Conservation (phyloP, 2,797 vertebrate genomes). For the Pseudomugil tenellus region DNA sequence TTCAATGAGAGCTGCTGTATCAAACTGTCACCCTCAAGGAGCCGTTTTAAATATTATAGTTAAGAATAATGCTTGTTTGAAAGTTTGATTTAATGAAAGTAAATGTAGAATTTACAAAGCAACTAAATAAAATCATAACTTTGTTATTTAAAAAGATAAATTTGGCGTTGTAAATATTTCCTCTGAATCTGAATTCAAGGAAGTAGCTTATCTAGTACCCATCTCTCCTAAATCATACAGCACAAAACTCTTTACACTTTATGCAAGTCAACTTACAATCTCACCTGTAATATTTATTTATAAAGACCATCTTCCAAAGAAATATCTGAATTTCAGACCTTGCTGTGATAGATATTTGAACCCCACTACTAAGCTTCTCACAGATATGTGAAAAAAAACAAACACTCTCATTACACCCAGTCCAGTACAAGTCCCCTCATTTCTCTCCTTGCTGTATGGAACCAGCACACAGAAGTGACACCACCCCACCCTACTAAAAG, state of each 20-base stretch:
- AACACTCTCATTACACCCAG: slow-evolving; percentile 70
- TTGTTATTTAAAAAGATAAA: not conserved
- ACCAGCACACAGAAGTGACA: slow-evolving; percentile 65
- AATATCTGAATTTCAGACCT: slow-evolving; percentile 33
- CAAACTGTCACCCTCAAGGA: not conserved
- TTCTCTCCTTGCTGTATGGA: slow-evolving; percentile 69
- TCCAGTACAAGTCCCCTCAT: slow-evolving; percentile 69
- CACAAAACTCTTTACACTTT: not conserved
- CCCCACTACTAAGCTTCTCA: slow-evolving; percentile 43
- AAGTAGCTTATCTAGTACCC: not conserved
- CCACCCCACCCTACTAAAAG: slow-evolving; percentile 68
- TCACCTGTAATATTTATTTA: slow-evolving; percentile 11
- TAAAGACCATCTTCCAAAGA: slow-evolving; percentile 5
- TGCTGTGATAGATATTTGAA: slow-evolving; percentile 20
- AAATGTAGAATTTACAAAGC: slow-evolving; percentile 1
- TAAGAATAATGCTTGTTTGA: not conserved
- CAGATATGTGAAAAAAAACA: slow-evolving; percentile 32
- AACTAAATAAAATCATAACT: not conserved
- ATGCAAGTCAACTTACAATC: not conserved
- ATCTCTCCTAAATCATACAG: not conserved
- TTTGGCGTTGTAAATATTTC: not conserved
- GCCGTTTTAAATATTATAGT: not conserved
- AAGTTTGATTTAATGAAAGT: not conserved
- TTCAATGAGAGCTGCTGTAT: not conserved
- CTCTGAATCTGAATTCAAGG: not conserved